These are phyloP conservation scores for Venustaconcha ellipsiformis DNA, from an alignment of 1,140 invertebrate genomes.

Conservation along the genomic window DNA sequence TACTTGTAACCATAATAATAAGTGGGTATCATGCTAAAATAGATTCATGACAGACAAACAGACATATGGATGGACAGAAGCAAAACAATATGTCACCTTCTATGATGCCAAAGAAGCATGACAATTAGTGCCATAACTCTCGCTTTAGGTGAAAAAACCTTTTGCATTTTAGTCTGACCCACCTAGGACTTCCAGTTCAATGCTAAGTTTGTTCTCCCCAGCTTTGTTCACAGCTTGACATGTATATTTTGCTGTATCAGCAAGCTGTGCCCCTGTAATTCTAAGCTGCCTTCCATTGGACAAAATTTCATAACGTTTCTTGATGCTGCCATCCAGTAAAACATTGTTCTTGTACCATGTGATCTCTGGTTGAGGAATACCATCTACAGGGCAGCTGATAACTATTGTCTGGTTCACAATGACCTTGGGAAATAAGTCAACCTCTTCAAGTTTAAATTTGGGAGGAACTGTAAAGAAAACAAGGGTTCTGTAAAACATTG, in stretches of 20 bases:
- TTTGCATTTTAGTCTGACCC: conserved; percentile 23
- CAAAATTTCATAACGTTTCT: conserved; percentile 47
- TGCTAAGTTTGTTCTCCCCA: conserved; percentile 64
- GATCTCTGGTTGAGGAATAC: conserved; percentile 70
- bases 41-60: no score
- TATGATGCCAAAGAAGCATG: no score
- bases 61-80: no score
- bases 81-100: no score
- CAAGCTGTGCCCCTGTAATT: conserved; percentile 44
- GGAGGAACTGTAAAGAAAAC: conserved; percentile 60
- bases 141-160: no score
- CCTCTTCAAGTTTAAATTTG: conserved; percentile 43
- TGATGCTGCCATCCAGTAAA: conserved; percentile 28
- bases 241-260: conserved; percentile 53
- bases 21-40: no score
- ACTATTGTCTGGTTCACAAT: conserved; percentile 65
- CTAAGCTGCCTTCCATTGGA: conserved; percentile 56
- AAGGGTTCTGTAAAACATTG: no score
- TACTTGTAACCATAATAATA: no score
- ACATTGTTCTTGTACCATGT: conserved; percentile 68
- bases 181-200: conserved; percentile 69
- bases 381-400: conserved; percentile 69
- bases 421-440: conserved; percentile 61
- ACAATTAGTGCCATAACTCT: no score
- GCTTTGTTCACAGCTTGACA: conserved; percentile 67